Percentiles rank a stretch among this genome's conserved stretches.
Conservation (phyloP, 2,888 invertebrate genomes). For the Oxycera nigricornis region DNA sequence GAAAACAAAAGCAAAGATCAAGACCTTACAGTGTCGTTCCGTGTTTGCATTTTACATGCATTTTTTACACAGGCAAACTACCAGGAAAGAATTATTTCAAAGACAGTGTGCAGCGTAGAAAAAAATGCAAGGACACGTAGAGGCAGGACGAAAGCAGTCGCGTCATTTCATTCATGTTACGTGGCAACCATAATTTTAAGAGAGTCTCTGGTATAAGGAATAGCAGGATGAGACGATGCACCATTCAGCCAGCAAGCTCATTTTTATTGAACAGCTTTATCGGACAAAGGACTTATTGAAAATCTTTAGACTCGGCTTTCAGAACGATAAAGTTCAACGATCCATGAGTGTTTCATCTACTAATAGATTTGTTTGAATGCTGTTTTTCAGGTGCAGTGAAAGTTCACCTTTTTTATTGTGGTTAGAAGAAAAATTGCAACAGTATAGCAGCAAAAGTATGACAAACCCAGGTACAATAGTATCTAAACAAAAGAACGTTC, state of each 20-base stretch:
- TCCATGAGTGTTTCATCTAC: too few species aligned
- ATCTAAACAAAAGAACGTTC: too few species aligned
- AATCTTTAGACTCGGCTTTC: not conserved
- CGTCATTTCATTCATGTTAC: not conserved
- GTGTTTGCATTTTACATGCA: not conserved
- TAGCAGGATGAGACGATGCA: not conserved
- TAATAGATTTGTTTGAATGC: too few species aligned
- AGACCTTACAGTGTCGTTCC: not conserved
- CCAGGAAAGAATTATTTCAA: not conserved
- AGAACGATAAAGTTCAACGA: not conserved
- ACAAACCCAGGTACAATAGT: too few species aligned
- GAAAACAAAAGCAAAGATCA: not conserved
- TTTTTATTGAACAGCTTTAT: conserved; percentile 11
- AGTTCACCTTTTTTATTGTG: too few species aligned
- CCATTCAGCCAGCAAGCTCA: conserved; percentile 1
- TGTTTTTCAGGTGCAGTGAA: too few species aligned
- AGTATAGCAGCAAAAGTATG: too few species aligned
- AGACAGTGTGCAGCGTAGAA: not conserved
- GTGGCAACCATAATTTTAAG: not conserved
- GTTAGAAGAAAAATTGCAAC: too few species aligned
- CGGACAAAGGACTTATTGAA: conserved; percentile 1
- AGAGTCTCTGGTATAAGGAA: not conserved
- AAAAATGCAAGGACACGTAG: not conserved
- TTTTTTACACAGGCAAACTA: not conserved
- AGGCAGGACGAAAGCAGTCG: not conserved